Base-by-base conservation (phyloP, 2,888 invertebrate genomes). In the Chrysomela aeneicollis region DNA sequence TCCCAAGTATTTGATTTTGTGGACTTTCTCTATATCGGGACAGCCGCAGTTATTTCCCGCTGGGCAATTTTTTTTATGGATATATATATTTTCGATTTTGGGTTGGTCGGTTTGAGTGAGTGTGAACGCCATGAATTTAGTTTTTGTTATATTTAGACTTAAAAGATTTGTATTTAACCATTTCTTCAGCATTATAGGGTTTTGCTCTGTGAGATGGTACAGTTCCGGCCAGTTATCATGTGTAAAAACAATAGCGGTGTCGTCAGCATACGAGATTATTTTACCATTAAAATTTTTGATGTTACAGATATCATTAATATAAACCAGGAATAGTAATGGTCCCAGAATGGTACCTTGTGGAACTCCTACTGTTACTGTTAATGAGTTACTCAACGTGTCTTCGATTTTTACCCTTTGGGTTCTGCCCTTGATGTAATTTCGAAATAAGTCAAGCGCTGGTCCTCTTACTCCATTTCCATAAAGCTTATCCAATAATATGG, bases 61-160 rank as follows among this genome's bases (percentile, higher is more conserved):
- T 17, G 42, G 17, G 42, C 42, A 42, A 42, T 42, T 15, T 42
- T 42, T 42, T 15, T 42, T n/a, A 17, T 42, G 17, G n/a, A 42
- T 15, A 42, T 42, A 15, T 17, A 42, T 15, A 17, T 42, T n/a
- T 42, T 15, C 8, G 17, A 42, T 42, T 15, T n/a, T n/a, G 42
- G 17, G n/a, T 42, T 17, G n/a, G 42, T 42, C 42, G 17, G 42
- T 42, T 42, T 42, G 42, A 42, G 42, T 42, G 42, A 17, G 17
- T 42, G 42, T 42, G 42, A 42, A 42, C 42, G 42, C 17, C 17
- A 42, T n/a, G 42, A 42, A 42, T 42, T 42, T 17, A 42, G 42
- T 42, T 42, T 42, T 42, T 4, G n/a, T 6, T n/a, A 42, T 17
- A 42, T 42, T 42, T 17, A 42, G 17, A 42, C 17, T 15, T n/a